Base-by-base conservation (phyloP, 2,113 vertebrate species). In the Alces alces region DNA sequence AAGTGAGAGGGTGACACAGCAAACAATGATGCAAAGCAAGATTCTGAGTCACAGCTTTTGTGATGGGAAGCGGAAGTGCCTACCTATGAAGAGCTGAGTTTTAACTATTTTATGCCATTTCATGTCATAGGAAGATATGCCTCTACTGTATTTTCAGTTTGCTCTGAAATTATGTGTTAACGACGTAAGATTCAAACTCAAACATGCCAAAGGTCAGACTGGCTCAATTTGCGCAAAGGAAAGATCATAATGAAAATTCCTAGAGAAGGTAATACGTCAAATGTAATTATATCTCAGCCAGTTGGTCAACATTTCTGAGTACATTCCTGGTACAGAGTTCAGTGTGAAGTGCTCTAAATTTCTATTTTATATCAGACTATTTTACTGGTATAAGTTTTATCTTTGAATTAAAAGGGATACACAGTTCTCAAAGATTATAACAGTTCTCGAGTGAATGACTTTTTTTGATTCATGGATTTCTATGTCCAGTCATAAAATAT, bases 171-270 rank as follows among this genome's bases (percentile, higher is more conserved):
- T 82, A 93, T 87, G 47, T 90, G 61, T 66, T 82, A 78, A 78
- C 79, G 90, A 95, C 60, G 78, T 21, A 66, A 95, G 76, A 83
- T 21, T 91, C 86, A 87, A 58, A 96, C 76, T 93, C 33, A 55
- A 70, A 55, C 39, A 78, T 60, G 76, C 33, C 43, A 28, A 88
- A 93, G 76, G 57, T 91, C 78, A 91, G 64, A 50, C 57, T 89
- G 95, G 50, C 21, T 95, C 76, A 52, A 19, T 84, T 70, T 93
- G 79, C 83, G 91, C 33, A 43, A 88, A 95, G 87, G 83, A 88
- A 96, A 92, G 57, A 95, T 70, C 39, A 60, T 55, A 93, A 93
- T 47, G 52, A 88, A 83, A 90, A 93, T 91, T 96, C 86, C 52
- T 88, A 50, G 33, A 57, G 76, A 85, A 43, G 61, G 91, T 91